These are phyloP conservation scores for Poeciliopsis turrubarensis DNA, from an alignment of 2,113 vertebrate species.

Conservation along the genomic window DNA sequence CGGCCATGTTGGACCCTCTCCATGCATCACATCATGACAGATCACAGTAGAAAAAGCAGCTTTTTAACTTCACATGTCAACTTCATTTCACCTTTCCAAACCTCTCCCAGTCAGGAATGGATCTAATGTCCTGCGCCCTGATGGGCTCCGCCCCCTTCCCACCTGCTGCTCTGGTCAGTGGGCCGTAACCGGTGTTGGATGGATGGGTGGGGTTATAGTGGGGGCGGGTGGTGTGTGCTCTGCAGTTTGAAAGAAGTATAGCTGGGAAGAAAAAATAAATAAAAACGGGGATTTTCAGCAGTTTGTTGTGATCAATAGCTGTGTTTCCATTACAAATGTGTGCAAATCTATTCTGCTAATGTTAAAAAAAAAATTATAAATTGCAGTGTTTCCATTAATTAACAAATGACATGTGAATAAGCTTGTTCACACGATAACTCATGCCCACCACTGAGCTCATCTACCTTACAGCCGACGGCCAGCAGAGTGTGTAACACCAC, in stretches of 20 bases:
- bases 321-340: no score
- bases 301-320: background rate
- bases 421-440: no score
- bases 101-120: background rate
- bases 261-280: slow-evolving; percentile 50
- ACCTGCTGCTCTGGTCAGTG: slow-evolving; percentile 29
- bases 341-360: no score
- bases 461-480: slow-evolving; percentile 87
- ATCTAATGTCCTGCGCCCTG: no score
- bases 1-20: background rate
- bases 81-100: background rate
- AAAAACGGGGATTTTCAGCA: background rate
- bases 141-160: no score
- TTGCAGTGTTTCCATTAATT: no score
- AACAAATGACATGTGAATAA: no score
- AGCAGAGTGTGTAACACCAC: slow-evolving; percentile 84
- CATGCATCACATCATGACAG: slow-evolving; percentile 4
- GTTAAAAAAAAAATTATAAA: no score
- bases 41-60: slow-evolving; percentile 14
- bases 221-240: accelerated
- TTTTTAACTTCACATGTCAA: background rate
- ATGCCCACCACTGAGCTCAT: background rate
- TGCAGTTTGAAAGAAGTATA: slow-evolving; percentile 78
- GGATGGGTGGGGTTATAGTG: background rate
- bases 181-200: background rate